phyloP scores from a whole-genome alignment of 1,140 invertebrate species.

The Papilio helenus region DNA sequence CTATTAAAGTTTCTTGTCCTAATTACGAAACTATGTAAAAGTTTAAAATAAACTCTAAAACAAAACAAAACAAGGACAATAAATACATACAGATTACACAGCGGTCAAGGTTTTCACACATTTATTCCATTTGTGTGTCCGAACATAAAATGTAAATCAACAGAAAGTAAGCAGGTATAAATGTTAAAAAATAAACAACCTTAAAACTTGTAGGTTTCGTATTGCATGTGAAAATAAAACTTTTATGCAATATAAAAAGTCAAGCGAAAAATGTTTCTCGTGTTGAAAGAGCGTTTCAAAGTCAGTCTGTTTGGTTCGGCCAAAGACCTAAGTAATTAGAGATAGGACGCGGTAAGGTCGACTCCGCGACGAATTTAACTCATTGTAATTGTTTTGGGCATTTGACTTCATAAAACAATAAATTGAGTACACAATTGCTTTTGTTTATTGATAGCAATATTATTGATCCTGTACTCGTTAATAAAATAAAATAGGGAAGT shows the following conservation, averaged over 20 bases:
- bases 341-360: slow-evolving; percentile 66
- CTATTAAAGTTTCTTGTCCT: neutral
- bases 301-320: slow-evolving; percentile 63
- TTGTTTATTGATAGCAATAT: neutral
- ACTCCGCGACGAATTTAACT: slow-evolving; percentile 46
- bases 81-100: neutral
- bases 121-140: neutral
- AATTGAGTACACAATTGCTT: slow-evolving; percentile 33
- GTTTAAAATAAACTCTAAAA: neutral
- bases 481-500: neutral
- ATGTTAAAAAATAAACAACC: slow-evolving; percentile 41
- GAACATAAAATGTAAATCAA: slow-evolving; percentile 15
- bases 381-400: slow-evolving; percentile 51
- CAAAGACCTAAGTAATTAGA: slow-evolving; percentile 74
- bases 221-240: slow-evolving; percentile 44
- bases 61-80: neutral
- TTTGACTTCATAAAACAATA: slow-evolving; percentile 50
- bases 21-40: neutral
- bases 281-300: slow-evolving; percentile 71
- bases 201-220: slow-evolving; percentile 42
- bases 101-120: slow-evolving; percentile 3
- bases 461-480: neutral
- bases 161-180: slow-evolving; percentile 43
- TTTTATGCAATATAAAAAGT: slow-evolving; percentile 59
- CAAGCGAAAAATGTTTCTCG: slow-evolving; percentile 69